A percentile compares a stretch with the other conserved stretches of the same genome.
Evolutionary conservation across 2,113 vertebrate species (phyloP).

Genomic region (Percina caprodes): DNA sequence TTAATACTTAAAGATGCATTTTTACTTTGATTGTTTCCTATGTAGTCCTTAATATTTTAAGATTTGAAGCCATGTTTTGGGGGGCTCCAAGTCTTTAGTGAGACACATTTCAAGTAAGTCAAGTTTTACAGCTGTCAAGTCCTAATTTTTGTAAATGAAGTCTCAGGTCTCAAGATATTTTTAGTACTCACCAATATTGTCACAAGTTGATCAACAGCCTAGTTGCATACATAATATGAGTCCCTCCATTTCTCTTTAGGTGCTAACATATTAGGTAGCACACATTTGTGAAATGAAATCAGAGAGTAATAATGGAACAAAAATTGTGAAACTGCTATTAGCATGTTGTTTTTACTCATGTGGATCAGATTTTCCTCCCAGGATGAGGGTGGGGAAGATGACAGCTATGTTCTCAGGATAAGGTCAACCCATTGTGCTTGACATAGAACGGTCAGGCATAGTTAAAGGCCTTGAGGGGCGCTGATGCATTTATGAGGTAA

Average conservation of each 20-base stretch:
- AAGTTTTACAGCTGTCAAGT: not conserved
- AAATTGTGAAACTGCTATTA: not conserved
- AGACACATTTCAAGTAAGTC: not conserved
- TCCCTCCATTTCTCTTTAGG: not conserved
- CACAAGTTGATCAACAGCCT: not conserved
- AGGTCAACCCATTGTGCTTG: slow-evolving; percentile 64
- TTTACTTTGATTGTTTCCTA: not conserved
- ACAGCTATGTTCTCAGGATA: slow-evolving; percentile 25
- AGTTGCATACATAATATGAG: not conserved
- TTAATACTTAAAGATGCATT: not conserved
- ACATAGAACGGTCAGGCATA: slow-evolving; percentile 49
- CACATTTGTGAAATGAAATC: not conserved
- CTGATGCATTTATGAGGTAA: slow-evolving; percentile 25
- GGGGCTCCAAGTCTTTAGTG: not conserved
- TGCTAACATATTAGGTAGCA: not conserved
- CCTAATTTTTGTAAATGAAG: too few relatives aligned
- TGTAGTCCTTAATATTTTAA: not conserved
- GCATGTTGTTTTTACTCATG: not conserved
- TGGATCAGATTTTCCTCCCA: slow-evolving; percentile 34
- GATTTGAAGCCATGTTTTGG: not conserved
- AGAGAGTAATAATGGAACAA: not conserved
- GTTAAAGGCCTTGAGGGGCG: slow-evolving; percentile 54
- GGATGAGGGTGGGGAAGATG: slow-evolving; percentile 10
- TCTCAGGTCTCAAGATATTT: too few relatives aligned
- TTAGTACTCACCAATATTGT: not conserved